Base-by-base conservation (phyloP, 2,797 vertebrate species). In the Aythya fuligula region DNA sequence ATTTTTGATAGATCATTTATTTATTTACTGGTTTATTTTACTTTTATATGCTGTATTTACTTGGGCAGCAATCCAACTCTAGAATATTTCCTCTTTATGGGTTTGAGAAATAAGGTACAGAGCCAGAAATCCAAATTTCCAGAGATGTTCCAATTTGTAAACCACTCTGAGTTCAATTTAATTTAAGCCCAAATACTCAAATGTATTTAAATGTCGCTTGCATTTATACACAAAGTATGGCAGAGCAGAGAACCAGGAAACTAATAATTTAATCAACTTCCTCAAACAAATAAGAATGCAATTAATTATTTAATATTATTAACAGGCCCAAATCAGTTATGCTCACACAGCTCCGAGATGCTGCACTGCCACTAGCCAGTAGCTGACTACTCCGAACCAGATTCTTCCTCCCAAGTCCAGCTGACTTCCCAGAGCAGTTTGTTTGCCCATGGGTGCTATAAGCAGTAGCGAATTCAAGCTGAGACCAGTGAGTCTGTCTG, bases 401-500 rank as follows among this genome's bases (percentile, higher is more conserved):
- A 53, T 60, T 11, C 10, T 89, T 15, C 77, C 30, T 84, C 54
- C 53, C 0, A 0, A 49, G n/a, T 5, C 58, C 0, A 0, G 51
- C 0, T 0, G 45, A 61, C 58, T 77, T 83, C 32, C 62, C 27
- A 13, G 19, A 62, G 41, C 25, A 47, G 13, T 75, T 89, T 66
- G 16, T 45, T 87, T 75, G 28, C 41, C 19, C 61, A 7, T 28
- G 28, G 67, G 20, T 86, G 38, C 79, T 74, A 39, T 41, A 75
- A 88, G 32, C 38, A 51, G 38, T 30, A 66, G n/a, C 51, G 56
- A 81, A 86, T 84, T 69, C 53, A 81, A 87, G 61, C 20, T 11
- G 49, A 47, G 24, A 51, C 8, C 81, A 69, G 69, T 38, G 8
- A 84, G 17, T 18, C 58, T 56, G 6, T 41, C 27, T 30, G 13